These are phyloP conservation scores for Junonia oenone DNA, from an alignment of 2,888 invertebrate genomes.

Conservation along the genomic window DNA sequence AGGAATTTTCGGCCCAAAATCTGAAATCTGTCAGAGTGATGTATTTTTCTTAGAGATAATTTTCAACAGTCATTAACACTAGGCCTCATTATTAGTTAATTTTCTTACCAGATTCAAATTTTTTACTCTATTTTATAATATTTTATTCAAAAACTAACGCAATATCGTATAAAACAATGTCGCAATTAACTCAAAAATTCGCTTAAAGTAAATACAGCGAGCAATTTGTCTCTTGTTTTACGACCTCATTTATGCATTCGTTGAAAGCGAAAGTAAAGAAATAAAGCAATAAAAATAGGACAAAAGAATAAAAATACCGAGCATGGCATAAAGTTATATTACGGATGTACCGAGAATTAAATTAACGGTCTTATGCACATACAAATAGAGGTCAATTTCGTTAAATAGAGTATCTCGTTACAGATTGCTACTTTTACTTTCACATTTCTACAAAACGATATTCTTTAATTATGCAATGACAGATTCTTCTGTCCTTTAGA, in stretches of 20 bases:
- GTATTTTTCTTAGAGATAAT: too few species aligned
- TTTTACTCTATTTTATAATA: too few species aligned
- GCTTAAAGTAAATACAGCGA: neutral
- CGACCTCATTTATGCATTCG: conserved; percentile 11
- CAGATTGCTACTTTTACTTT: conserved; percentile 46
- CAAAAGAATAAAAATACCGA: conserved; percentile 41
- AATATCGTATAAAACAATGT: neutral
- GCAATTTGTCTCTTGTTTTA: neutral
- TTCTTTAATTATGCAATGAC: conserved; percentile 36
- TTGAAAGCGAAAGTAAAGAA: conserved; percentile 38
- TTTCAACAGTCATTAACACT: too few species aligned
- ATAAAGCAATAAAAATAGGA: conserved; percentile 42
- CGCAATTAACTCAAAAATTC: neutral
- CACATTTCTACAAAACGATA: conserved; percentile 45
- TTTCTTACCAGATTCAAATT: too few species aligned
- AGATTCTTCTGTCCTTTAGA: conserved; percentile 25
- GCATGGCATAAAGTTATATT: conserved; percentile 48
- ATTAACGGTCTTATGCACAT: neutral
- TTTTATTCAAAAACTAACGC: too few species aligned
- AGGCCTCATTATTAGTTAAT: too few species aligned
- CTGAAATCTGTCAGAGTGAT: too few species aligned
- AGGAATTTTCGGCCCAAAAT: too few species aligned
- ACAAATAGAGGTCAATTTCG: neutral
- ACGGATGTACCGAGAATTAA: conserved; percentile 20
- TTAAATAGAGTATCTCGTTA: neutral